Conservation (phyloP, 1,140 invertebrate species). For the Drosophila erecta region DNA sequence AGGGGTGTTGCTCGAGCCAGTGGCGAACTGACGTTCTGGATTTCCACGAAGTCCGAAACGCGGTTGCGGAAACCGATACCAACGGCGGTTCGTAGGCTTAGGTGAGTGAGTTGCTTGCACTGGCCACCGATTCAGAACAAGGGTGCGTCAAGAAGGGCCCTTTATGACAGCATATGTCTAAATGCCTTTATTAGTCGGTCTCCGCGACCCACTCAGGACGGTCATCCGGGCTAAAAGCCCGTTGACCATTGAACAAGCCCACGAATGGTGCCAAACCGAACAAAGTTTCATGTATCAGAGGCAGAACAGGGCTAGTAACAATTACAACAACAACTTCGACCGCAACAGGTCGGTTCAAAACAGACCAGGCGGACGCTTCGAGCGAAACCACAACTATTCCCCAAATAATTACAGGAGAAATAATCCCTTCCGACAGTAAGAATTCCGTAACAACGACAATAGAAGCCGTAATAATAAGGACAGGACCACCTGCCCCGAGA, state of each 20-base stretch:
- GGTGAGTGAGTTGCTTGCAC: neutral
- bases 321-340: no score
- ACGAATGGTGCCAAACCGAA: no score
- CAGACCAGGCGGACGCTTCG: neutral
- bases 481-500: neutral
- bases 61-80: no score
- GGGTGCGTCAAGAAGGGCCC: neutral
- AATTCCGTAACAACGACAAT: neutral
- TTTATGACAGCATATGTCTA: neutral
- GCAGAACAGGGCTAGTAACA: neutral
- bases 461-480: neutral
- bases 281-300: neutral
- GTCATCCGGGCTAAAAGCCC: neutral
- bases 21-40: no score
- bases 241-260: no score
- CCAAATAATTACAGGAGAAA: neutral
- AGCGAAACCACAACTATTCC: neutral
- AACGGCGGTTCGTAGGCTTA: no score
- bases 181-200: neutral
- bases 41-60: no score
- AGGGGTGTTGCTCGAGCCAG: no score
- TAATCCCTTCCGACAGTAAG: neutral
- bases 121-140: neutral
- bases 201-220: neutral
- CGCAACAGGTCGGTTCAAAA: no score